Base-by-base conservation (phyloP, 2,888 invertebrate genomes). In the Odontothrips loti region DNA sequence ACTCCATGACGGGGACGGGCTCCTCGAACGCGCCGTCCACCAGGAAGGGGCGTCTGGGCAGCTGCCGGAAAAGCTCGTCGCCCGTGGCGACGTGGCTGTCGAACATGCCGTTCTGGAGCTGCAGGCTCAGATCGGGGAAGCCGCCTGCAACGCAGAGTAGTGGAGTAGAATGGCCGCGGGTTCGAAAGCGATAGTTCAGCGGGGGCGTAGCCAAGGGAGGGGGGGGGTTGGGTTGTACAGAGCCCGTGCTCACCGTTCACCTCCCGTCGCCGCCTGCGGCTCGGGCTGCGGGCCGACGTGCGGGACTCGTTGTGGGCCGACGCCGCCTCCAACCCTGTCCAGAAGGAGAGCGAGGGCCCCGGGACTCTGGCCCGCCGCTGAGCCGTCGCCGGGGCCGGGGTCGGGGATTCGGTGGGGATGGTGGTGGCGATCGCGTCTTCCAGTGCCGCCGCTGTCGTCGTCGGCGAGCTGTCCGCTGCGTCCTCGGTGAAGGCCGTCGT, bases 1-100 rank as follows among this genome's bases (percentile, higher is more conserved):
- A 95, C 48, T 91, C 91, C 89, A 94, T 86, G 4, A 88, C 87
- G 6, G 88, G 87, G 47, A 89, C 88, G 47, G 86, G 85, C 47
- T 86, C 85, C 80, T 86, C 84, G 80, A 86, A 86, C 80, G 86
- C 86, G 20, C 87, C 87, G 83, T 88, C 87, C 34, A 88, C 85
- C 58, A 88, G 84, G 83, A 88, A 88, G 43, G 86, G 85, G 79
- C 87, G 83, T 80, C 87, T 63, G 29, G 82, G 83, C 79, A 82
- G 80, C 51, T 79, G 81, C 47, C 48, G 63, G 80, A 80, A 82
- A 23, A 82, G 79, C 34, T 80, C 83, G 79, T 80, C 83, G 68
- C 80, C 82, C 17, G 82, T 79, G 11, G 82, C 43, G 47, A 83
- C 82, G 29, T 81, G 82, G 47, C 83, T 82, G 82, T 82, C 83